These are phyloP conservation scores for Acanthopleura granulata DNA, from an alignment of 2,888 invertebrate species.

Conservation along the genomic window DNA sequence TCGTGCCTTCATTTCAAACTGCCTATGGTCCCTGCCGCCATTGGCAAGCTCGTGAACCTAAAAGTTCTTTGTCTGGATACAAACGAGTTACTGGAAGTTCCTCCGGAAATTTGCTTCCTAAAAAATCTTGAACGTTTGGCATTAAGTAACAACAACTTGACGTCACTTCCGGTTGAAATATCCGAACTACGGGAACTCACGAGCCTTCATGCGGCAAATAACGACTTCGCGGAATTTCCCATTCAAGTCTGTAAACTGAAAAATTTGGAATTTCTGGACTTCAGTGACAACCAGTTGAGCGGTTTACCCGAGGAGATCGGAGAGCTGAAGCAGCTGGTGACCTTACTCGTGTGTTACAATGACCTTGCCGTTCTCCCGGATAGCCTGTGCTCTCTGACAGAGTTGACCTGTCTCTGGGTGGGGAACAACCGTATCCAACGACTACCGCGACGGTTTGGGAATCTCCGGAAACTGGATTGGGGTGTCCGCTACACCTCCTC, in stretches of 20 bases:
- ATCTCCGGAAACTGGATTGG: conserved; percentile 64
- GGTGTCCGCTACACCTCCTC: conserved; percentile 59
- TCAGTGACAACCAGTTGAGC: conserved; percentile 66
- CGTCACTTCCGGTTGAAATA: conserved; percentile 56
- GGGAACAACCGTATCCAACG: conserved; percentile 67
- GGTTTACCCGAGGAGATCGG: conserved; percentile 60
- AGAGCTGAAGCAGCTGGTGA: conserved; percentile 61
- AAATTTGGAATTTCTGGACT: conserved; percentile 66
- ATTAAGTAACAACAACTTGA: conserved; percentile 65
- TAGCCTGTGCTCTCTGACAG: conserved; percentile 60
- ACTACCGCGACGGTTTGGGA: conserved; percentile 62
- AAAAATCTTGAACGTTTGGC: conserved; percentile 62
- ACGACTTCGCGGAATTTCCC: conserved; percentile 65
- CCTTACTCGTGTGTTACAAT: conserved; percentile 68
- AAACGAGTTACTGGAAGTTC: conserved; percentile 60
- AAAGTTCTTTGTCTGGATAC: conserved; percentile 66
- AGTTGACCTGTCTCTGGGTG: conserved; percentile 69
- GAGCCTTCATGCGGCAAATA: conserved; percentile 68
- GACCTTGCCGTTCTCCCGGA: conserved; percentile 62
- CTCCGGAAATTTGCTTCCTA: conserved; percentile 62
- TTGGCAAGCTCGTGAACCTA: conserved; percentile 62
- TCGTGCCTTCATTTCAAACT: conserved; percentile 65
- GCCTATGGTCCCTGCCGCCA: conserved; percentile 52
- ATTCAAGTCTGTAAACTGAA: conserved; percentile 57
- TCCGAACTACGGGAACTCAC: conserved; percentile 51